Percentiles rank a stretch among this genome's conserved stretches.
Conservation (phyloP, 2,797 vertebrate genomes). For the Rhinophrynus dorsalis region DNA sequence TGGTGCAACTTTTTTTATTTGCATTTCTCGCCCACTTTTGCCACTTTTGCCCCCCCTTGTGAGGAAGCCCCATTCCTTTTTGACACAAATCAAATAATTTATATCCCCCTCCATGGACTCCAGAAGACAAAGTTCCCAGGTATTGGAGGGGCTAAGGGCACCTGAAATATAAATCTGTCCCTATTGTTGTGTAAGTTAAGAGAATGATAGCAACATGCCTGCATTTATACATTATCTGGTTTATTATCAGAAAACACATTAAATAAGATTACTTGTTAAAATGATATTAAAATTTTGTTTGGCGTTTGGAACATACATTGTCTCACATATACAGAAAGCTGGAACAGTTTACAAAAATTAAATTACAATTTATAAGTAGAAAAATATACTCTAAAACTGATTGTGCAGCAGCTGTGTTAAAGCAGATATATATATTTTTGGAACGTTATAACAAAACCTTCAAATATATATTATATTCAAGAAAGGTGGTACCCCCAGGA, state of each 20-base stretch:
- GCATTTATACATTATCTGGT: slow-evolving; percentile 18
- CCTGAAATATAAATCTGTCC: too few relatives aligned
- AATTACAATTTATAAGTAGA: slow-evolving; percentile 79
- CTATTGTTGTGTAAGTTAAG: too few relatives aligned
- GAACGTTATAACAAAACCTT: slow-evolving; percentile 36
- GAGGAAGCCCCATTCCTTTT: too few relatives aligned
- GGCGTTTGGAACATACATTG: slow-evolving; percentile 37
- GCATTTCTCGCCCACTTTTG: too few relatives aligned
- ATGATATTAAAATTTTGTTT: slow-evolving; percentile 35
- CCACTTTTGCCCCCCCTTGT: too few relatives aligned
- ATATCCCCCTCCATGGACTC: too few relatives aligned
- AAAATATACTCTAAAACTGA: slow-evolving; percentile 71
- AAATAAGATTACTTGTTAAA: slow-evolving; percentile 49
- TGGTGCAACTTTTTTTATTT: too few relatives aligned
- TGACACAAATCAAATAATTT: too few relatives aligned
- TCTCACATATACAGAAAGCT: slow-evolving; percentile 32
- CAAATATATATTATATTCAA: slow-evolving; percentile 34
- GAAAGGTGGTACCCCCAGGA: slow-evolving; percentile 12
- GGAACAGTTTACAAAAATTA: slow-evolving; percentile 55
- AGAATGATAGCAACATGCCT: background rate
- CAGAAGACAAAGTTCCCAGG: too few relatives aligned
- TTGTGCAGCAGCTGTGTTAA: slow-evolving; percentile 46
- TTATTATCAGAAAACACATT: slow-evolving; percentile 46
- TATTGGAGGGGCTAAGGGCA: too few relatives aligned
- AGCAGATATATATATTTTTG: slow-evolving; percentile 40